phyloP scores from a whole-genome alignment of 2,113 vertebrate genomes.

The Brachypteracias leptosomus region DNA sequence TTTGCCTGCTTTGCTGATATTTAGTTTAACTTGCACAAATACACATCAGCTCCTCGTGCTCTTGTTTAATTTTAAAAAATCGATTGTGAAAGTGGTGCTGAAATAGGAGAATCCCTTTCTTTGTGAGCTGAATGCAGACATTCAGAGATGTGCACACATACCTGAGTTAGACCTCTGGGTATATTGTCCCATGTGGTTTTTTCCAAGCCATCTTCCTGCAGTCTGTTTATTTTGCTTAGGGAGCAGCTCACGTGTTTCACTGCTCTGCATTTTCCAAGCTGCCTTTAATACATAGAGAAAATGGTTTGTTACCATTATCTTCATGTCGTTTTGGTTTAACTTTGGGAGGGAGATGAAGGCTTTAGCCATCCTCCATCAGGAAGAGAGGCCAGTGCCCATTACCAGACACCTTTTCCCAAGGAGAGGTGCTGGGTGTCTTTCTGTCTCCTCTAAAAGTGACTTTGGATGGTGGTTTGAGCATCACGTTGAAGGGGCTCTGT shows the following conservation, averaged over 20 bases:
- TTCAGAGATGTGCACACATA: not conserved
- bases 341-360: not conserved
- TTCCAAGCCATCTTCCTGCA: not conserved
- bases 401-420: not conserved
- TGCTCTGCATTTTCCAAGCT: not conserved
- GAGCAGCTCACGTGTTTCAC: not conserved
- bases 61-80: not conserved
- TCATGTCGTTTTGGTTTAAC: not conserved
- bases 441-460: constrained; percentile 10
- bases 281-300: not conserved
- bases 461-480: not conserved
- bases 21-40: not conserved
- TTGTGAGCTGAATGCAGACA: not conserved
- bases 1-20: not conserved
- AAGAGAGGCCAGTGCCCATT: not conserved
- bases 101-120: not conserved
- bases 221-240: not conserved
- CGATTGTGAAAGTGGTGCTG: not conserved
- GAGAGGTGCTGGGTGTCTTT: not conserved
- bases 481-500: not conserved
- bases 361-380: not conserved
- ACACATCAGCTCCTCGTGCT: not conserved
- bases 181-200: not conserved
- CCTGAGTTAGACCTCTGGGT: not conserved
- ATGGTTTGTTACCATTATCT: not conserved